Evolutionary conservation across 2,888 invertebrate species (phyloP), one percentile per base, ranked within the genome.

Genomic region (Pammene fasciana): DNA sequence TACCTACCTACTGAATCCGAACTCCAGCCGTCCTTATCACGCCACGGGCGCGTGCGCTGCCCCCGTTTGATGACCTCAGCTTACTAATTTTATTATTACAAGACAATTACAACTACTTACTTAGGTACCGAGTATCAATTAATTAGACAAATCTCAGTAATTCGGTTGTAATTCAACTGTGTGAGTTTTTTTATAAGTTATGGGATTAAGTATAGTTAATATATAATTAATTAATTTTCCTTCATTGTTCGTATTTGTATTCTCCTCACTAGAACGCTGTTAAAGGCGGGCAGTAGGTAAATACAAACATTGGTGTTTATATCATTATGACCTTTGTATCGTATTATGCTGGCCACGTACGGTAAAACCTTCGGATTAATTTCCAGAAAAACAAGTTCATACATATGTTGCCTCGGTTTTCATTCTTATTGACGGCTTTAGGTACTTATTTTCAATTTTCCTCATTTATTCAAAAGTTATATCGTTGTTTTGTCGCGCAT

Each of bases 1-100:
- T 48, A 41, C 2, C 8, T 41, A 41, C 9, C 9, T 41, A 54
- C 43, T 38, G 62, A 43, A 55, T 36, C 43, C 41, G 62, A 54
- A 55, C 62, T 65, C 34, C 8, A 18, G 9, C 43, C 34, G 55
- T 65, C 55, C 16, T 65, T 55, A 55, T 65, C 64, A 65, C 62
- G 68, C 14, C 65, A 46, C 68, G 46, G 45, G 38, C 65, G 68
- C 68, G 36, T 45, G 56, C 18, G n/a, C 9, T 11, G 59, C 14
- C 62, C 56, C 50, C 18, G 68, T 56, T 16, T 68, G 56, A 56
- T 56, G 55, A 68, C 62, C 62, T 68, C 61, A n/a, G 62, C 16
- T 36, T 9, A 43, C 59, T n/a, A 59, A 7, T 13, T 26, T 26
- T 26, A 26, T 26, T 57, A 41, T 41, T n/a, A 11, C 13, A 41